Percentiles rank a stretch among this genome's conserved stretches.
Conservation (phyloP, 2,888 invertebrate species). For the Eupithecia subfuscata region DNA sequence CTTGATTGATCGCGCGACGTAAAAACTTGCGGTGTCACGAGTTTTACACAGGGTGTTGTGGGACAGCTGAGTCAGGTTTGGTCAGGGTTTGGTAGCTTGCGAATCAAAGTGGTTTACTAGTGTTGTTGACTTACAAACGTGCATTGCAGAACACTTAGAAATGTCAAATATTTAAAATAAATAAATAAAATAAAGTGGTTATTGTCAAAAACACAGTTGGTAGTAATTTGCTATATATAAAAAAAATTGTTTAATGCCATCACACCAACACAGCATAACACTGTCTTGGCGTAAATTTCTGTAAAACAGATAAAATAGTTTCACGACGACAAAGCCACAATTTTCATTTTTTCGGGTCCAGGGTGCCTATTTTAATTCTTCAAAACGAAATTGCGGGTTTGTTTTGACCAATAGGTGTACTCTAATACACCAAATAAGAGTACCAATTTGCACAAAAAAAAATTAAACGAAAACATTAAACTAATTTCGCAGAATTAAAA, state of each 20-base stretch:
- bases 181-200: too few species aligned
- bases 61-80: conserved; percentile 10
- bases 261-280: not conserved
- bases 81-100: not conserved
- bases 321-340: not conserved
- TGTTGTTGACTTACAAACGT: not conserved
- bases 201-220: too few species aligned
- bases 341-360: not conserved
- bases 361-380: too few species aligned
- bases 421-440: too few species aligned
- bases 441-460: too few species aligned
- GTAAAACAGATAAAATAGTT: not conserved
- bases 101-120: not conserved
- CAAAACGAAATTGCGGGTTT: too few species aligned
- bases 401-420: too few species aligned
- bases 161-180: too few species aligned
- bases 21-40: conserved; percentile 68
- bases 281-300: not conserved
- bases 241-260: not conserved
- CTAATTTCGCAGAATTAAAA: too few species aligned
- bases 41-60: conserved; percentile 9
- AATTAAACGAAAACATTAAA: too few species aligned
- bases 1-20: conserved; percentile 75
- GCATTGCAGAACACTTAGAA: too few species aligned
- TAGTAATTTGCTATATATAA: not conserved